These are phyloP conservation scores for Echeneis naucrates DNA, from an alignment of 2,797 vertebrate genomes.

Conservation along the genomic window DNA sequence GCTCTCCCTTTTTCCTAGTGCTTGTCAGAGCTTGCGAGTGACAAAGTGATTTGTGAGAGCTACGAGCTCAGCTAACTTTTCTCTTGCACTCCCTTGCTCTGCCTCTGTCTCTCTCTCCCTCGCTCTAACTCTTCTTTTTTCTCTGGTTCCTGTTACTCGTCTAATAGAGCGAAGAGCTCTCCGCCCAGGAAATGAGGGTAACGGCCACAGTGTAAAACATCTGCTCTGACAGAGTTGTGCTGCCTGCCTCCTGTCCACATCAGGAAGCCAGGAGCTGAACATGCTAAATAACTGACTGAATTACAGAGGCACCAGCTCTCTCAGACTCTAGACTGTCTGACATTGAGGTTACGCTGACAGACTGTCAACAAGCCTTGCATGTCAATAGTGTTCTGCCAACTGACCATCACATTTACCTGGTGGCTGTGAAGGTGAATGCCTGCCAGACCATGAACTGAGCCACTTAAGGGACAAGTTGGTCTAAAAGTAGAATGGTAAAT, in stretches of 20 bases:
- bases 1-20: conserved; percentile 50
- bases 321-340: conserved; percentile 29
- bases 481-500: conserved; percentile 61
- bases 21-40: conserved; percentile 84
- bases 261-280: conserved; percentile 62
- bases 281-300: conserved; percentile 44
- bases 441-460: conserved; percentile 38
- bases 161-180: conserved; percentile 81
- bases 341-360: conserved; percentile 44
- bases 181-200: conserved; percentile 90
- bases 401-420: conserved; percentile 63
- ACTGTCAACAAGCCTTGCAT: conserved; percentile 69
- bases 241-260: conserved; percentile 68
- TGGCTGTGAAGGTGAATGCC: conserved; percentile 50
- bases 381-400: conserved; percentile 53
- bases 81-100: conserved; percentile 54
- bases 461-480: conserved; percentile 22
- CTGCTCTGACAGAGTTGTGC: conserved; percentile 74
- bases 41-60: conserved; percentile 83
- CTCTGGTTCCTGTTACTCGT: conserved; percentile 84
- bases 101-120: conserved; percentile 39
- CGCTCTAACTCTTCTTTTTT: conserved; percentile 51
- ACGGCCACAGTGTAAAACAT: conserved; percentile 84
- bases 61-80: conserved; percentile 74
- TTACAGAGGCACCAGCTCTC: conserved; percentile 25